Base-by-base conservation (phyloP, 2,113 vertebrate genomes). In the Myiozetetes cayanensis region DNA sequence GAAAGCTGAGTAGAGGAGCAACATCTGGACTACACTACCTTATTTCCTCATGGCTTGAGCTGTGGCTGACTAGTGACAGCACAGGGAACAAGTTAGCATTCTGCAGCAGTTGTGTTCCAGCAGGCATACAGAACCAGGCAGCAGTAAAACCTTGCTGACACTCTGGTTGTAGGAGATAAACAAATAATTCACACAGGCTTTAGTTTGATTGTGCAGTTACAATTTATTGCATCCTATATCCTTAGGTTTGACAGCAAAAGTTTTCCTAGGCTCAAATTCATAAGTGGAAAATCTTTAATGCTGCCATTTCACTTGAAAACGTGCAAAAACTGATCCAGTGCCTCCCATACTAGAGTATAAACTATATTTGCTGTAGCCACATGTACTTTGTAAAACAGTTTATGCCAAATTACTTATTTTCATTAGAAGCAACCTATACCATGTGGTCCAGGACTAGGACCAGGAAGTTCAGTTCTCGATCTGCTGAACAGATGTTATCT, bases 161-260 rank as follows among this genome's bases (percentile, higher is more conserved):
- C 16, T 19, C 41, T 30, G 46, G 7, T 31, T 90, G 22, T 53
- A 73, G 37, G 31, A 95, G 31, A 85, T 18, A 44, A 74, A 70
- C 25, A 76, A 81, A 19, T 75, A 68, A 84, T 27, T 37, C 28
- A 83, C 49, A 25, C 30, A 82, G 21, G 50, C 30, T 84, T 80
- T 58, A 12, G 25, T 88, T 53, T 71, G 47, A 90, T 92, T 84
- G 20, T 81, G 17, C 39, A 95, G 47, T 93, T 87, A 92, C 39
- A 77, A 21, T 97, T 97, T 97, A 96, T 97, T 94, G 21, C 47
- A 47, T 88, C 79, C 28, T 70, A 1, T 27, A 58, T 74, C 44
- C 35, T 86, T 90, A 25, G 16, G 71, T 66, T 86, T 23, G 52
- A 85, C 35, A 94, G 70, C 35, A 86, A 14, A 85, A 43, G 24